These are phyloP conservation scores for Drosophila saltans DNA, from an alignment of 1,140 invertebrate genomes.

Conservation along the genomic window DNA sequence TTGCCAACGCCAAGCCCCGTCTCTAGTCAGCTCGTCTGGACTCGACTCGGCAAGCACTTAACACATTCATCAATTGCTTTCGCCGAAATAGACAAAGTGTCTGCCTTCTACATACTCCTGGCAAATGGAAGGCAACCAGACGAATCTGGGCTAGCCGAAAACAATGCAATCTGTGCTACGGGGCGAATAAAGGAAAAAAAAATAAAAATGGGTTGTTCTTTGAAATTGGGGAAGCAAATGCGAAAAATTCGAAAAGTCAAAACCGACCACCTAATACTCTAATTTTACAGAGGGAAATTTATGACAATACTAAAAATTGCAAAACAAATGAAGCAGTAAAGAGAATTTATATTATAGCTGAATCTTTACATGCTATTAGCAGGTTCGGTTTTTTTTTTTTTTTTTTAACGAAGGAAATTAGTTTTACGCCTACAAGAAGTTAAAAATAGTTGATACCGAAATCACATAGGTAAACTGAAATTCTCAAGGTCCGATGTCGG, in stretches of 20 bases:
- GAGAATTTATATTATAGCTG: no score
- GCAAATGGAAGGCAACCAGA: slow-evolving; percentile 24
- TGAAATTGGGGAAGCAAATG: slow-evolving; percentile 56
- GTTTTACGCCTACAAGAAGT: background rate
- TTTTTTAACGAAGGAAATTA: background rate
- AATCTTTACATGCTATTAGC: no score
- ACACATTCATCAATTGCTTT: slow-evolving; percentile 78
- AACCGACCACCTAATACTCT: background rate
- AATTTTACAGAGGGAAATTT: background rate
- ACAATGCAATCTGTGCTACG: slow-evolving; percentile 52
- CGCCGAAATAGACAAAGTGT: slow-evolving; percentile 70
- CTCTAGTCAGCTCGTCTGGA: background rate
- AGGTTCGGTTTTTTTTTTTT: background rate
- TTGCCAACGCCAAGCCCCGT: slow-evolving; percentile 21
- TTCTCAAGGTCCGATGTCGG: background rate
- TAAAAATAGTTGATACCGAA: background rate
- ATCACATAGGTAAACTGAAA: background rate
- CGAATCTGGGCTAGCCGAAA: slow-evolving; percentile 61
- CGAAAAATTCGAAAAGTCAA: slow-evolving; percentile 25
- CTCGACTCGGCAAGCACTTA: slow-evolving; percentile 66
- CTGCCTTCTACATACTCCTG: slow-evolving; percentile 29
- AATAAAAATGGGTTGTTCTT: slow-evolving; percentile 23
- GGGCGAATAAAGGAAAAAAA: background rate
- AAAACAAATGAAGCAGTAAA: no score
- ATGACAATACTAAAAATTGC: no score